Base-by-base conservation (phyloP, 2,797 vertebrate genomes). In the Clarias pachynema region DNA sequence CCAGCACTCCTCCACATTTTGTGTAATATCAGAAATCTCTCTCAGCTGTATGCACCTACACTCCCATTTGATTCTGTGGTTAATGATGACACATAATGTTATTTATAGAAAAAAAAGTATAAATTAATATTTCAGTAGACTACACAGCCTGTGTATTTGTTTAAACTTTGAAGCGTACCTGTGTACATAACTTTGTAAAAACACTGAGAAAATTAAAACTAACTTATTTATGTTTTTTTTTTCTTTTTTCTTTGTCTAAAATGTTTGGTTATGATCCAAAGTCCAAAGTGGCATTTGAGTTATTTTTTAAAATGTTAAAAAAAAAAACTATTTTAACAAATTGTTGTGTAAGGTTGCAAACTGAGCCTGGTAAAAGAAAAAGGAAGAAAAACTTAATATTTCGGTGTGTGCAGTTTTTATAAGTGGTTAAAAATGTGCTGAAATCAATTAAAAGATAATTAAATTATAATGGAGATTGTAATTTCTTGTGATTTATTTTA, bases 161-260 rank as follows among this genome's bases (percentile, higher is more conserved):
- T 93, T 94, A 94, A 93, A 92, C 91, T 92, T 94, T 93, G 89
- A 91, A 91, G 92, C 94, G 93, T 95, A 94, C 93, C 90, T 93
- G 87, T 95, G 95, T 96, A 96, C 94, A 95, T 95, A 94, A 93
- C 93, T 94, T 95, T 96, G 94, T 99, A 98, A 98, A 99, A 96
- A 99, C 97, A 99, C 97, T 98, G 98, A 99, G 96, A 98, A 98
- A 97, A 96, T 87, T 88, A 98, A 97, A 97, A 98, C 97, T 99
- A 99, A 99, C 96, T 99, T 99, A 99, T 99, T 99, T 99, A 99
- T 98, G 97, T 97, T n/a, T 49, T 73, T n/a, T 93, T 94, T 93
- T 94, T 94, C 95, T 91, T 94, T 96, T 97, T 94, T 97, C 31
- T 40, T 70, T 44, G 79, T 83, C 82, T 95, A 94, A 94, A 93